These are phyloP conservation scores for Coilia nasus DNA, from an alignment of 2,797 vertebrate genomes.

Conservation along the genomic window DNA sequence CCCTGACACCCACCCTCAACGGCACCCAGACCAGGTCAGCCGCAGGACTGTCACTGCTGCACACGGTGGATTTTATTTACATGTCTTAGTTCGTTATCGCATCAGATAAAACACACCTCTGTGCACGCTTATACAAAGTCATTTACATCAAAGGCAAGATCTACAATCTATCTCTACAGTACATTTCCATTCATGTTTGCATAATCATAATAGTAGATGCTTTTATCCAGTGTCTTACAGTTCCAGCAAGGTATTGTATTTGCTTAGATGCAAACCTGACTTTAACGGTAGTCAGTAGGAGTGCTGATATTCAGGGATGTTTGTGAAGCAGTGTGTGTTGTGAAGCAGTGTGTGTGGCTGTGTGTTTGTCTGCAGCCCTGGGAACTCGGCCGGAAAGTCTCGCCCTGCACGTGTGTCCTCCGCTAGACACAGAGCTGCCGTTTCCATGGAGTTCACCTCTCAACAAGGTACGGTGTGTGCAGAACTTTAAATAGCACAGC, in stretches of 20 bases:
- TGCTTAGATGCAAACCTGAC: no score
- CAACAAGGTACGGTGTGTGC: slow-evolving; percentile 74
- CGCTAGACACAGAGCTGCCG: slow-evolving; percentile 66
- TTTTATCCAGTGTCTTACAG: no score
- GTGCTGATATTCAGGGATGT: slow-evolving; percentile 31
- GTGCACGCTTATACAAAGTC: no score
- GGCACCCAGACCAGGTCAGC: slow-evolving; percentile 66
- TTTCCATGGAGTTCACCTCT: slow-evolving; percentile 67
- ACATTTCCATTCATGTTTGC: no score
- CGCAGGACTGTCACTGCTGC: not conserved
- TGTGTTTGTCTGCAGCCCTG: slow-evolving; percentile 59
- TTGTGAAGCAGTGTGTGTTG: not conserved
- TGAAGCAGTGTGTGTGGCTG: not conserved
- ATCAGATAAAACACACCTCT: no score
- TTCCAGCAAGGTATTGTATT: no score
- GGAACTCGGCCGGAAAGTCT: slow-evolving; percentile 64
- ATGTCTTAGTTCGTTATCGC: no score
- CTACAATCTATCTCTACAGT: no score
- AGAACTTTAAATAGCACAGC: not conserved
- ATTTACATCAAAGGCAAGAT: no score
- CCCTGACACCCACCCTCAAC: slow-evolving; percentile 60
- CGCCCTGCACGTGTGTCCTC: slow-evolving; percentile 69
- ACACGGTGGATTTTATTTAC: no score
- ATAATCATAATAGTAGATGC: no score
- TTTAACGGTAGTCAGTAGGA: not conserved